Conservation (phyloP, 64 coral and sea anemone genomes). For the Exaiptasia diaphana region DNA sequence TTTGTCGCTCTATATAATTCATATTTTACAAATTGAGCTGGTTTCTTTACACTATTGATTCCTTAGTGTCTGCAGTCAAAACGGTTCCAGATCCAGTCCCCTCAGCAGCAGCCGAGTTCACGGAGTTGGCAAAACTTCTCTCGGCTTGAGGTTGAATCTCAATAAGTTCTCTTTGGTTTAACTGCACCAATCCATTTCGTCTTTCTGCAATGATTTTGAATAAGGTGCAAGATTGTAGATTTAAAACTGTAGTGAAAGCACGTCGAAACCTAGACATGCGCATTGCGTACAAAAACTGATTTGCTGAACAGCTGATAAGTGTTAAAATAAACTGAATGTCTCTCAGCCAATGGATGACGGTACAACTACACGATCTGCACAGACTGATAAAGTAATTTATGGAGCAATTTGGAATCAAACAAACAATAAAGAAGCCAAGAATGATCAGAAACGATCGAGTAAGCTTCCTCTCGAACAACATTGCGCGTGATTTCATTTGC, state of each 20-base stretch:
- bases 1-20: too few species aligned
- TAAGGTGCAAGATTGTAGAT: neutral
- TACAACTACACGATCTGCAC: conserved; percentile 58
- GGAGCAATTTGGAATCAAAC: conserved; percentile 56
- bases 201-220: neutral
- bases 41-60: too few species aligned
- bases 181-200: neutral
- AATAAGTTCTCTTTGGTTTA: conserved; percentile 4
- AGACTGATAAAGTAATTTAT: conserved; percentile 90
- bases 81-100: too few species aligned
- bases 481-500: conserved; percentile 50
- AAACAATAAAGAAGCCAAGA: conserved; percentile 67
- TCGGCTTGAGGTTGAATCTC: conserved; percentile 2
- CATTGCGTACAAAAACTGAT: conserved; percentile 92
- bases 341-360: conserved; percentile 77
- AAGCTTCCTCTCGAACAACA: conserved; percentile 52
- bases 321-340: conserved; percentile 74
- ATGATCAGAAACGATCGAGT: conserved; percentile 76
- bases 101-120: neutral
- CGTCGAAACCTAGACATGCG: conserved; percentile 68
- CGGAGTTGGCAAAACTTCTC: neutral
- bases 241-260: conserved; percentile 47
- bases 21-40: too few species aligned
- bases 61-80: too few species aligned
- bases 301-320: conserved; percentile 71